Conservation (phyloP, 2,888 invertebrate species). For the Serrognathus titanus region DNA sequence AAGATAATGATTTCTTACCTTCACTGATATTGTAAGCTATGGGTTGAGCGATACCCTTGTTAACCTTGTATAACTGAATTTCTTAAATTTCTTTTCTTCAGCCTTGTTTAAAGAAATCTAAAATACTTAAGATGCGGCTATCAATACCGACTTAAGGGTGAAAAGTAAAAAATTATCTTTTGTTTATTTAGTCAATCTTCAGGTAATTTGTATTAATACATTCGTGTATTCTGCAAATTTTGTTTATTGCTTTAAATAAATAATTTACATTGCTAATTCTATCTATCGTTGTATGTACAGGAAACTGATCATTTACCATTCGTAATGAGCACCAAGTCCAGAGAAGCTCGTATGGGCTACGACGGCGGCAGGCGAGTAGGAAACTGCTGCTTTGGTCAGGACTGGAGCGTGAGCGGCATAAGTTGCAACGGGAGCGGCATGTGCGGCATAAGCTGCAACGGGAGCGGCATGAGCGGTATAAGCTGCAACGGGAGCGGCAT, state of each 20-base stretch:
- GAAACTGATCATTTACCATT: conserved; percentile 51
- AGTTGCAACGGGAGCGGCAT: conserved; percentile 31
- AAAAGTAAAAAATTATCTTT: no score
- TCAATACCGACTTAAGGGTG: no score
- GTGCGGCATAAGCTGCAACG: conserved; percentile 26
- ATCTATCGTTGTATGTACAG: not conserved
- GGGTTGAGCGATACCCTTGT: no score
- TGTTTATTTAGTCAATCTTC: no score
- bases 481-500: conserved; percentile 43
- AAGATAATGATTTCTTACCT: no score
- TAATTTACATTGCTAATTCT: not conserved
- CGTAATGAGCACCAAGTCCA: conserved; percentile 62
- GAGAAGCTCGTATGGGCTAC: conserved; percentile 64
- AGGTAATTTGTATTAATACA: no score
- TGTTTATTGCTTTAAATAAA: conserved; percentile 3
- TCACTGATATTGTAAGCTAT: no score
- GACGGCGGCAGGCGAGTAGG: conserved; percentile 59
- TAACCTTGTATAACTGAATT: no score
- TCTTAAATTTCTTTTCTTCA: no score
- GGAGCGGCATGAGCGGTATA: conserved; percentile 37
- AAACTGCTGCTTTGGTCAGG: conserved; percentile 43
- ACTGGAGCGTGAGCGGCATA: conserved; percentile 32
- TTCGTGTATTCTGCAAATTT: no score
- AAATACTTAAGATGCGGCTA: no score
- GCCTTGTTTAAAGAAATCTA: no score